Conservation (phyloP, 2,888 invertebrate genomes). For the Tetranychus piercei region DNA sequence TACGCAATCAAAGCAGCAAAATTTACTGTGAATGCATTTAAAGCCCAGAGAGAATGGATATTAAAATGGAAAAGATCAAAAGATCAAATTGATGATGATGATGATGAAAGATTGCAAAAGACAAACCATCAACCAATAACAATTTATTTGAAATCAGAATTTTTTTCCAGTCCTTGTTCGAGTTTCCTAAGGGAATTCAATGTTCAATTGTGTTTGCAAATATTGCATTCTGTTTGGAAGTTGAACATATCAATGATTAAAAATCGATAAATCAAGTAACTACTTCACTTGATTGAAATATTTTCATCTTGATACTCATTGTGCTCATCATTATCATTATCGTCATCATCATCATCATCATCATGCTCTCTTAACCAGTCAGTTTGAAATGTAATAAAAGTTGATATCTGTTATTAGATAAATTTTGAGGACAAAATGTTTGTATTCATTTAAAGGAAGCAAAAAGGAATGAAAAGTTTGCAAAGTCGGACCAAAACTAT, state of each 20-base stretch:
- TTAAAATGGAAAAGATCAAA: neutral
- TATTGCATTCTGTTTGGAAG: neutral
- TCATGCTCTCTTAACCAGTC: neutral
- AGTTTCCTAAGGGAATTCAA: neutral
- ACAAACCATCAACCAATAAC: neutral
- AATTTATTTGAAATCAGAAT: neutral
- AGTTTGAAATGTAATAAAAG: neutral
- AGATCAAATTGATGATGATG: neutral
- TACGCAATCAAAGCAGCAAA: too few relatives aligned
- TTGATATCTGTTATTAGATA: neutral
- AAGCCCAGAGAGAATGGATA: too few relatives aligned
- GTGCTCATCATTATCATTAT: neutral
- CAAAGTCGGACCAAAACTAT: neutral
- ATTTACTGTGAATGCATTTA: too few relatives aligned
- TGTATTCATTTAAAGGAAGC: neutral
- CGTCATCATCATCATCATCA: neutral
- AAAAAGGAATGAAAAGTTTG: neutral
- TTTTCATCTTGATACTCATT: neutral
- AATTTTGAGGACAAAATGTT: neutral
- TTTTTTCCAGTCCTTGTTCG: neutral
- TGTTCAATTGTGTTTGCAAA: neutral
- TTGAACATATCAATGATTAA: neutral
- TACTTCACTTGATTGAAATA: constrained; percentile 1
- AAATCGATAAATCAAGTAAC: neutral
- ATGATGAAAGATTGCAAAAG: neutral